Conservation (phyloP, 1,140 invertebrate species). For the Anagrus nilaparvatae region DNA sequence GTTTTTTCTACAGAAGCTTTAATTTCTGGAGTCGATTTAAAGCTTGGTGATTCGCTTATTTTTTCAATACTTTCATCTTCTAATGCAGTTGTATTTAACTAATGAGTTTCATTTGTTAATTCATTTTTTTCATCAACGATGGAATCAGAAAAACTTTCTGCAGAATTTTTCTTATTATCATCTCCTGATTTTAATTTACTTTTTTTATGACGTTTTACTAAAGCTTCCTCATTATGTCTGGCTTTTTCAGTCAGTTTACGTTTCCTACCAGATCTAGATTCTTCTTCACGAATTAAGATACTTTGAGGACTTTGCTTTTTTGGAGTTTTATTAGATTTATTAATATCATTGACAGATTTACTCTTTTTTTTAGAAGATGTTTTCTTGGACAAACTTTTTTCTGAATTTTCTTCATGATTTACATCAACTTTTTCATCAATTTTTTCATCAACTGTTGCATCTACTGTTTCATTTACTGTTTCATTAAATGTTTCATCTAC, state of each 20-base stretch:
- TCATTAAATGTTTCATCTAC: background rate
- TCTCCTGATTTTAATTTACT: slow-evolving; percentile 3
- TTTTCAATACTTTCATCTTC: no score
- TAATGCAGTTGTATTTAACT: no score
- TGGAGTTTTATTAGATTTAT: slow-evolving; percentile 12
- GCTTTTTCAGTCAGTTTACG: slow-evolving; percentile 38
- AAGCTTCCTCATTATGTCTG: slow-evolving; percentile 33
- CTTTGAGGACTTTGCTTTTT: no score
- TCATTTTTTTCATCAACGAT: background rate
- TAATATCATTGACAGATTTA: slow-evolving; percentile 9
- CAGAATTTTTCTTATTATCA: no score
- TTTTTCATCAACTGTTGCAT: no score
- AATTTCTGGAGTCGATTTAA: no score
- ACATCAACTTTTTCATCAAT: background rate
- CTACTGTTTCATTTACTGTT: no score
- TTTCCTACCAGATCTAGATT: slow-evolving; percentile 37
- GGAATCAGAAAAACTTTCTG: background rate
- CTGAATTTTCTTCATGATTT: slow-evolving; percentile 1
- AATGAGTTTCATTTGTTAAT: background rate
- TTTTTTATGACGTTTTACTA: slow-evolving; percentile 23
- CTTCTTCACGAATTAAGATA: no score
- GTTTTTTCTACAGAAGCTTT: no score
- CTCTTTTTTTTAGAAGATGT: slow-evolving; percentile 10
- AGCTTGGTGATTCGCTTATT: no score
- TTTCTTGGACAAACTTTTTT: slow-evolving; percentile 13